Conservation (phyloP, 1,140 invertebrate genomes). For the Oryctes rhinoceros region DNA sequence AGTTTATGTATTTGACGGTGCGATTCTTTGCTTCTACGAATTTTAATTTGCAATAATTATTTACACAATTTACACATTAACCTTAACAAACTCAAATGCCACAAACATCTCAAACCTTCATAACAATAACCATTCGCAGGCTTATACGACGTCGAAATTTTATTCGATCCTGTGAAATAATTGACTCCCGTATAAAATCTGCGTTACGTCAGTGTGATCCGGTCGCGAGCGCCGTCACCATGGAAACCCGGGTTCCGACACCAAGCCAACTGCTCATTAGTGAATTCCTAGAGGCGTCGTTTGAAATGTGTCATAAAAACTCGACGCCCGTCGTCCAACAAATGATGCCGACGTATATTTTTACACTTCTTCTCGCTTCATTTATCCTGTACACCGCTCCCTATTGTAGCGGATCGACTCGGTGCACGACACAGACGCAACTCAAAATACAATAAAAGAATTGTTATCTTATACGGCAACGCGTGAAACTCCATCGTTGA, state of each 20-base stretch:
- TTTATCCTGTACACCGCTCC: slow-evolving; percentile 22
- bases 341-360: slow-evolving; percentile 45
- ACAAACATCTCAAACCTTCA: no score
- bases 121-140: no score
- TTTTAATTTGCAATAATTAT: no score
- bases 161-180: slow-evolving; percentile 1
- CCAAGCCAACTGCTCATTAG: slow-evolving; percentile 60
- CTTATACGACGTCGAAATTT: neutral
- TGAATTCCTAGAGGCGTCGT: slow-evolving; percentile 59
- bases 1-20: no score
- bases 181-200: slow-evolving; percentile 31
- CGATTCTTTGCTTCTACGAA: no score
- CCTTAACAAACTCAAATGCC: no score
- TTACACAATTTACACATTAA: no score
- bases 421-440: neutral
- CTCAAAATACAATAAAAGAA: slow-evolving; percentile 23
- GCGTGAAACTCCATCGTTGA: neutral
- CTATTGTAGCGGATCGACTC: slow-evolving; percentile 33
- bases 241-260: slow-evolving; percentile 51
- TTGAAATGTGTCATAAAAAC: slow-evolving; percentile 58
- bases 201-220: slow-evolving; percentile 38
- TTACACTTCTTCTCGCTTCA: slow-evolving; percentile 41
- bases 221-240: slow-evolving; percentile 49
- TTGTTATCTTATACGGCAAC: neutral
- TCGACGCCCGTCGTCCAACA: slow-evolving; percentile 49